phyloP scores from a whole-genome alignment of 2,888 invertebrate species.

The Rotaria magnacalcarata region DNA sequence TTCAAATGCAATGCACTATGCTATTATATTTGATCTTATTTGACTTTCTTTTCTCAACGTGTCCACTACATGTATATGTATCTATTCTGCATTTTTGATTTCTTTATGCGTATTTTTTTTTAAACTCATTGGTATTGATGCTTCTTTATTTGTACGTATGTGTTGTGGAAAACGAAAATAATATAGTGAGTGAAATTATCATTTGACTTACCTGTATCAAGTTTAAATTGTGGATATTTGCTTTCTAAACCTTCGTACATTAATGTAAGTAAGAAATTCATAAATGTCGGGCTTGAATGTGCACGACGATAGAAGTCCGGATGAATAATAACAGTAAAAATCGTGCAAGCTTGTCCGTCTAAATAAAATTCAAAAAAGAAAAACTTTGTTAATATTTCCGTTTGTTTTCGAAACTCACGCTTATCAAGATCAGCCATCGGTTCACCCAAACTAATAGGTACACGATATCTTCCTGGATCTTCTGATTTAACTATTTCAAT shows the following conservation, averaged over 20 bases:
- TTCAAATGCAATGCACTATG: background rate
- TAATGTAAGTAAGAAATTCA: slow-evolving; percentile 74
- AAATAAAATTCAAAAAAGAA: background rate
- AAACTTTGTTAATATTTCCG: too few species aligned
- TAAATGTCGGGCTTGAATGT: slow-evolving; percentile 68
- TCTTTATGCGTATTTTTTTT: background rate
- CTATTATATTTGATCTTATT: background rate
- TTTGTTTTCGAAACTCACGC: slow-evolving; percentile 56
- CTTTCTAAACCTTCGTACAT: slow-evolving; percentile 74
- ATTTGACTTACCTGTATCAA: slow-evolving; percentile 64
- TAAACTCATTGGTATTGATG: background rate
- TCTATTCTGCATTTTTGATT: background rate
- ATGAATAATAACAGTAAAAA: slow-evolving; percentile 78
- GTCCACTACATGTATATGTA: background rate
- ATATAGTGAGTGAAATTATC: too few species aligned
- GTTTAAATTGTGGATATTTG: slow-evolving; percentile 69
- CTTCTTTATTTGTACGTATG: background rate
- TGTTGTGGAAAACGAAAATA: background rate
- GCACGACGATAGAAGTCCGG: slow-evolving; percentile 73
- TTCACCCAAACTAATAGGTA: slow-evolving; percentile 85
- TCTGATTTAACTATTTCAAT: slow-evolving; percentile 67
- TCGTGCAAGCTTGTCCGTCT: slow-evolving; percentile 70
- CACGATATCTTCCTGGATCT: slow-evolving; percentile 70
- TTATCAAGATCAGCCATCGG: slow-evolving; percentile 74
- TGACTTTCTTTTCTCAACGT: background rate